A percentile compares a stretch with the other conserved stretches of the same genome.
Conservation (phyloP, 2,113 vertebrate genomes). For the Leucosticte australis region DNA sequence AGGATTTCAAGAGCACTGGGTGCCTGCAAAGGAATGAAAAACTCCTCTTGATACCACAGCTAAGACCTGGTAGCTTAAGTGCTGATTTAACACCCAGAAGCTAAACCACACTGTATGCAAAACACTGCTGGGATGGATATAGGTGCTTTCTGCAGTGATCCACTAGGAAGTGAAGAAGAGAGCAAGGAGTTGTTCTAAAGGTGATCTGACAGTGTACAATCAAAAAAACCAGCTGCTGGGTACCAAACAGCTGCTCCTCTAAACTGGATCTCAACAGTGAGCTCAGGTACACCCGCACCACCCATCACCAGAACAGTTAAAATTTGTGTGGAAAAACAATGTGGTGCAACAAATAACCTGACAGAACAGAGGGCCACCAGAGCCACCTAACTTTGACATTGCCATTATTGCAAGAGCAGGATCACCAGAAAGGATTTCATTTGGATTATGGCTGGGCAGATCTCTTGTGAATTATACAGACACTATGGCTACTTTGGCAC, state of each 20-base stretch:
- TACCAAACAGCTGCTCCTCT: not conserved
- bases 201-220: not conserved
- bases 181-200: not conserved
- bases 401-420: not conserved
- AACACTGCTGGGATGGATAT: not conserved
- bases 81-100: not conserved
- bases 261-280: not conserved
- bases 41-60: not conserved
- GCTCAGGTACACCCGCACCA: not conserved
- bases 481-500: not conserved
- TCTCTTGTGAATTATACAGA: not conserved
- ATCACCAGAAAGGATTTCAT: not conserved
- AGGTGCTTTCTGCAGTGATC: not conserved
- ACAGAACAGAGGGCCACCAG: not conserved
- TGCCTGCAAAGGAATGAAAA: not conserved
- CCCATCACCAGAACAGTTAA: rapidly evolving
- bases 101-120: not conserved
- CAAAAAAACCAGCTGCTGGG: not conserved
- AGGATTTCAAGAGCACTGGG: not conserved
- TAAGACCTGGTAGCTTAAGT: not conserved
- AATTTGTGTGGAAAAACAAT: rapidly evolving
- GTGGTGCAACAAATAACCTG: not conserved
- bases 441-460: not conserved
- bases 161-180: not conserved
- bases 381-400: not conserved